Base-by-base conservation (phyloP, 2,888 invertebrate genomes). In the Tinea semifulvella region DNA sequence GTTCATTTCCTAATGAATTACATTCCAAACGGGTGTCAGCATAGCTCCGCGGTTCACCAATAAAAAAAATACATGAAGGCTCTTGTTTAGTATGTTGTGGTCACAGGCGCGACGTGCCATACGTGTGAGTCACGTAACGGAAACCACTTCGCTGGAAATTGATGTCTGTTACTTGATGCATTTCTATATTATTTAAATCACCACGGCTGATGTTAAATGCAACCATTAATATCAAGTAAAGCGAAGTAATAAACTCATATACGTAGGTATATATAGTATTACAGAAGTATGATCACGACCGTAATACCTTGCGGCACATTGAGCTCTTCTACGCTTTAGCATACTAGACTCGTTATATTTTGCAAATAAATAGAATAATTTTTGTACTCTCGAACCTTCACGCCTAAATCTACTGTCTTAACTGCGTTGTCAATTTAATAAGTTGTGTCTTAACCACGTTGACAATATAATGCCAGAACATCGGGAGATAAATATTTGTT, bases 41-140 rank as follows among this genome's bases (percentile, higher is more conserved):
- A 14, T 40, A n/a, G 40, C 20, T 22, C 13, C n/a, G 14, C 13
- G 40, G 20, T 36, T 36, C 36, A 36, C 14, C 43, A 61, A 65
- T 31, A 63, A 65, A 63, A 63, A 66, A 66, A 64, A 58, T 55
- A 59, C 60, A 59, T 63, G 58, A 57, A 61, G 61, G 16, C 27
- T 57, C 57, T 47, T 56, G 54, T 55, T 75, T 72, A 68, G 73
- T 76, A 75, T 72, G 73, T 72, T 65, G 70, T 66, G 66, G 67
- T 62, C 65, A 63, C 60, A 57, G 61, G 65, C 65, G 57, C 65
- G 62, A 76, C 77, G 75, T 76, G 76, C 76, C 74, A 67, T 60
- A 65, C 56, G 63, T 63, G 65, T 77, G 76, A 79, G 76, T 79
- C 77, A 79, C 77, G 77, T 79, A 77, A 73, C 75, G 76, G 75